Base-by-base conservation (phyloP, 2,797 vertebrate species). In the Scolopax rusticola region DNA sequence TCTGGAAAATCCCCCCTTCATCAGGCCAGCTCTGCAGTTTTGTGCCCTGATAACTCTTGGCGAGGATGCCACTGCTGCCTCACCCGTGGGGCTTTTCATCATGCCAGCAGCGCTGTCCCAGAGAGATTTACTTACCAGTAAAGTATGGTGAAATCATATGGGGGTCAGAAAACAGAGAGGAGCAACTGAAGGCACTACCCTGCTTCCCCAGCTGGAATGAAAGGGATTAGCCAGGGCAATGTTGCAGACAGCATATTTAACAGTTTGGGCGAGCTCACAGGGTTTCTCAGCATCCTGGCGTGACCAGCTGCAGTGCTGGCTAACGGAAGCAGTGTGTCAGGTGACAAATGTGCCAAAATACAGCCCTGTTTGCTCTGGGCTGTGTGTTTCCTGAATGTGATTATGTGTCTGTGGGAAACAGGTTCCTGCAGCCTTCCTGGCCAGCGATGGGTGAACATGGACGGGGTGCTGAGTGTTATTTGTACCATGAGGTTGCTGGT, bases 301-400 rank as follows among this genome's bases (percentile, higher is more conserved):
- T 69, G 54, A 38, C 74, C 68, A 78, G 47, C 36, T 63, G 68
- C 3, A 4, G 25, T 17, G 64, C 32, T 53, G 61, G 47, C 60
- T 36, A 64, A 41, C 1, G 5, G 65, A 80, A 93, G 30, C 43
- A 4, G 6, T 18, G 18, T 82, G 80, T 76, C 85, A 78, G 82
- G 68, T 89, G 95, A 93, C 19, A 20, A 65, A 69, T 65, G 63
- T 41, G 63, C 88, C 60, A 80, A 97, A 95, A 91, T 64, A 82
- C 0, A 36, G 15, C 0, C 0, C 17, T 87, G 63, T 77, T 86
- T 83, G 38, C 84, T 94, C 90, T 86, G 50, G 56, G 61, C 65
- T 48, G 19, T 54, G 38, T 12, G 27, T 45, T 96, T 95, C 86
- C 87, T 95, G 90, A 61, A 70, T 78, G 71, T 80, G 56, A 89